Base-by-base conservation (phyloP, 2,113 vertebrate genomes). In the Indicator maculatus region DNA sequence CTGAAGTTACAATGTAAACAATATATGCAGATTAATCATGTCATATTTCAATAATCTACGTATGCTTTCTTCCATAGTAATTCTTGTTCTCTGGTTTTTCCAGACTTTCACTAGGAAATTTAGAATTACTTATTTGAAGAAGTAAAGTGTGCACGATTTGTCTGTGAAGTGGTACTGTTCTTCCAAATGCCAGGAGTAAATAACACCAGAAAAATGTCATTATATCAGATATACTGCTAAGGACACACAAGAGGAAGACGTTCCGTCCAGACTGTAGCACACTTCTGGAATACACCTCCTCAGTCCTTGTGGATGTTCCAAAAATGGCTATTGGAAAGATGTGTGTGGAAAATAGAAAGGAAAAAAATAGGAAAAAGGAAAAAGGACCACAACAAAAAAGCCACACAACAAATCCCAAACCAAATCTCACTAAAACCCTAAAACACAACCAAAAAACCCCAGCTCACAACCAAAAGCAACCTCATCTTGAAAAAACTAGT, bases 1-100 rank as follows among this genome's bases (percentile, higher is more conserved):
- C 16, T 15, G 41, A 85, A 91, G 50, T 71, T 50, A 84, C 0
- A 5, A 44, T 31, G 69, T 74, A 88, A 94, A 95, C 70, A 94
- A 82, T 66, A 64, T 15, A 88, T 16, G 61, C 70, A 78, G 73
- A 93, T 81, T 75, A 53, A 69, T 31, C 39, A 72, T 28, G 63
- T 55, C 83, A 19, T 36, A 53, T 65, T 71, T 86, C 44, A 75
- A 86, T 33, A 93, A 88, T 10, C 45, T 20, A 16, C 3, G 8
- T 0, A n/a, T 16, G 16, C 30, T 53, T 87, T 76, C 74, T 65
- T 53, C 41, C 50, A 75, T 2, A 59, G 7, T 26, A 65, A 64
- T 52, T 81, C 27, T 20, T 84, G 36, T 28, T 91, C 65, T 86
- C 44, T 44, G 58, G 39, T 24, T 74, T 39, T 64, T 72, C 45